Conservation (phyloP, 2,113 vertebrate species). For the Glaucomys volans region DNA sequence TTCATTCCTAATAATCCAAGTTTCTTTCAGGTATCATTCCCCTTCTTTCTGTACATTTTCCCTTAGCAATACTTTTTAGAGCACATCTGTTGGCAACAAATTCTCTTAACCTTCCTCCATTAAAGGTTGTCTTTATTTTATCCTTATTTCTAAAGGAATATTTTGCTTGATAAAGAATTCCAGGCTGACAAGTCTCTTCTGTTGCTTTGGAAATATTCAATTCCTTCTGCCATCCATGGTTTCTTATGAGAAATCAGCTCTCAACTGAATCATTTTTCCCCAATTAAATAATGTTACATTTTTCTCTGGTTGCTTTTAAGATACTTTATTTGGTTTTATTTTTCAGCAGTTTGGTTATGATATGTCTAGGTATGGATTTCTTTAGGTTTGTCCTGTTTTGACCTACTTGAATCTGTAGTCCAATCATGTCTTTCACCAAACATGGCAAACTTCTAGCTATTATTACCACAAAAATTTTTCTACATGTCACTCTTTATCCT, state of each 20-base stretch:
- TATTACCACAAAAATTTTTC: not conserved
- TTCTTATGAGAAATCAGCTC: slow-evolving; percentile 40
- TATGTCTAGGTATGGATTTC: not conserved
- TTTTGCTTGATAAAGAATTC: not conserved
- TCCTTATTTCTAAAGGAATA: not conserved
- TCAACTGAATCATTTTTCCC: not conserved
- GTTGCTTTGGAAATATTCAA: not conserved
- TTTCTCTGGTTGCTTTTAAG: not conserved
- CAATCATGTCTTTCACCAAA: not conserved
- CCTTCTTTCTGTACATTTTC: not conserved
- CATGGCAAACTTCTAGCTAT: not conserved
- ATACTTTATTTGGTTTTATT: slow-evolving; percentile 15
- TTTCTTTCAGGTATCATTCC: not conserved
- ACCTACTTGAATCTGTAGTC: not conserved
- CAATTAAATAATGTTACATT: not conserved
- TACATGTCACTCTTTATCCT: not conserved
- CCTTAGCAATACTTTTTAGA: not conserved
- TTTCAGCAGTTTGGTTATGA: not conserved
- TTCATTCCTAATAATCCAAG: not conserved
- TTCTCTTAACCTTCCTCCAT: not conserved
- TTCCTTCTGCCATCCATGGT: not conserved
- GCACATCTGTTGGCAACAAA: not conserved
- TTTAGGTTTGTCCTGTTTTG: not conserved
- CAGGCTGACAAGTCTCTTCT: not conserved
- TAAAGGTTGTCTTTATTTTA: not conserved